Percentiles rank a stretch among this genome's conserved stretches.
Evolutionary conservation across 2,113 vertebrate genomes (phyloP).

Genomic region (Tauraco erythrolophus): DNA sequence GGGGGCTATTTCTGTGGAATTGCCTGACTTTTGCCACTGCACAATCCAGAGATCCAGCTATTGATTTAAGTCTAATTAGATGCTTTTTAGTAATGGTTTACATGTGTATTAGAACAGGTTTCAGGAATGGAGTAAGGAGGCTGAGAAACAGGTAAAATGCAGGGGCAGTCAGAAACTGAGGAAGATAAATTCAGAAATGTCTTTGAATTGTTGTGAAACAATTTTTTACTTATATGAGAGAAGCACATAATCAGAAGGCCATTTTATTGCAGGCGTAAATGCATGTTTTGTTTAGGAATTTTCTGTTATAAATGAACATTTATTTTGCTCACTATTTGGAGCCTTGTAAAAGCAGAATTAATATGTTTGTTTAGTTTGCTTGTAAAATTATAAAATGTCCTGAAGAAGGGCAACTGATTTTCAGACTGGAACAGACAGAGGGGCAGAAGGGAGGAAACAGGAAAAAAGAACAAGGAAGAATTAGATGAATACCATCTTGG

Average conservation of each 20-base stretch:
- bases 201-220: background rate
- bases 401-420: background rate
- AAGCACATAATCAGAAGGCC: background rate
- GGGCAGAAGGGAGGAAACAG: conserved; percentile 4
- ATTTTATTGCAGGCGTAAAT: background rate
- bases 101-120: conserved; percentile 59
- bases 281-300: background rate
- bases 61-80: conserved; percentile 81
- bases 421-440: background rate
- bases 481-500: background rate
- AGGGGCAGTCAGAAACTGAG: background rate
- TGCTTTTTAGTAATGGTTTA: conserved; percentile 76
- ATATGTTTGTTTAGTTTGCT: background rate
- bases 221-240: background rate
- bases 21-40: conserved; percentile 71
- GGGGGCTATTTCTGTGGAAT: conserved; percentile 68
- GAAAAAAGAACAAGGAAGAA: background rate
- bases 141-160: conserved; percentile 29
- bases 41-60: conserved; percentile 73
- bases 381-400: background rate
- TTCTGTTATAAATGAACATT: background rate
- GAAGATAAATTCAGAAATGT: background rate
- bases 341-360: background rate
- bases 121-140: background rate
- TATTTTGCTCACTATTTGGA: background rate